Percentiles rank a stretch among this genome's conserved stretches.
Evolutionary conservation across 1,140 invertebrate species (phyloP).

Genomic region (Lasaia peninsularis): DNA sequence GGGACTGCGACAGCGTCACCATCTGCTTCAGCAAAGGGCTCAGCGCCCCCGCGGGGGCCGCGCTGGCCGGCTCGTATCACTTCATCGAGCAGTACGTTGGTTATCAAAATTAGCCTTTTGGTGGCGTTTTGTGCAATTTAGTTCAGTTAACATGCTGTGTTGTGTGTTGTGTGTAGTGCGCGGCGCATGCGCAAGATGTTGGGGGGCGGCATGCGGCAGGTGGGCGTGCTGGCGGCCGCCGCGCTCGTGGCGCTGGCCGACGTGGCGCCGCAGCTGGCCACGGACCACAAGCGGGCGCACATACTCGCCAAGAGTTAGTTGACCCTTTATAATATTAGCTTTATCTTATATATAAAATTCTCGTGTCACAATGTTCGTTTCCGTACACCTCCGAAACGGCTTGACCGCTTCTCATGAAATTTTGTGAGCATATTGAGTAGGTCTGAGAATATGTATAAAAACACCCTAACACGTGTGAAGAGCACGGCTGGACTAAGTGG

Average conservation of each 20-base stretch:
- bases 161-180: conserved; percentile 84
- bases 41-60: conserved; percentile 91
- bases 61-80: conserved; percentile 86
- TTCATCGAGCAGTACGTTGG: conserved; percentile 83
- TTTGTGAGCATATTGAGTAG: too few species aligned
- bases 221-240: conserved; percentile 92
- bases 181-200: conserved; percentile 88
- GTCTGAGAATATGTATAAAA: too few species aligned
- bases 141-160: too few species aligned
- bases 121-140: too few species aligned
- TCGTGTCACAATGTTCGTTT: too few species aligned
- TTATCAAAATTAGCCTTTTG: too few species aligned
- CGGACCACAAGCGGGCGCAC: conserved; percentile 86
- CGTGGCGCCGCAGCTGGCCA: conserved; percentile 81
- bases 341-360: too few species aligned
- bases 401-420: too few species aligned
- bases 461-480: too few species aligned
- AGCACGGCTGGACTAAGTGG: too few species aligned
- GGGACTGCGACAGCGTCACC: conserved; percentile 87
- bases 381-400: too few species aligned
- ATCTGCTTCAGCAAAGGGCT: conserved; percentile 93
- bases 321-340: too few species aligned
- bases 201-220: conserved; percentile 95
- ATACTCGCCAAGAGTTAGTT: conserved; percentile 83
- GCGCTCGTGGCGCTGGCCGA: conserved; percentile 89